These are phyloP conservation scores for Drosophila subsilvestris DNA, from an alignment of 2,888 invertebrate species.

Conservation along the genomic window DNA sequence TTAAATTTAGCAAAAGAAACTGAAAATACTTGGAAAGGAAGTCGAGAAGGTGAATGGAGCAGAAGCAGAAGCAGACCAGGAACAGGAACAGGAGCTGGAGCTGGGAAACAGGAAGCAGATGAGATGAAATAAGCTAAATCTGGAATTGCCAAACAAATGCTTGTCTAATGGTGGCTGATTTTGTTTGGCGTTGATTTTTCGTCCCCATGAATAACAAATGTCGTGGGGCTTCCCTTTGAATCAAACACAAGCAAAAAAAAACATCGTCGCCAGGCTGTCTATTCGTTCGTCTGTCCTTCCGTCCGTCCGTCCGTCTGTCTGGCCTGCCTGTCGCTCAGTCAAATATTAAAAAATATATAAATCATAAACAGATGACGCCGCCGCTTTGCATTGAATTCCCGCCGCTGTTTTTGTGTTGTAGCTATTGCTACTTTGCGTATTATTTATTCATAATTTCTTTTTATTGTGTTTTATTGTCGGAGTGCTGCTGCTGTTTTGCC, in stretches of 20 bases:
- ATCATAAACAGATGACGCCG: slow-evolving; percentile 75
- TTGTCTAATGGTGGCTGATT: slow-evolving; percentile 65
- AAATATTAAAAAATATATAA: slow-evolving; percentile 73
- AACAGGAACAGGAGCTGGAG: too few relatives aligned
- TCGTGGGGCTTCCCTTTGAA: background rate
- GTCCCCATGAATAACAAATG: slow-evolving; percentile 46
- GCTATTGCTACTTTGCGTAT: slow-evolving; percentile 65
- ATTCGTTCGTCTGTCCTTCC: slow-evolving; percentile 10
- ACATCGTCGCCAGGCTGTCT: slow-evolving; percentile 17
- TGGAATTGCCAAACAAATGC: slow-evolving; percentile 58
- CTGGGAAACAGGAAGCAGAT: slow-evolving; percentile 9
- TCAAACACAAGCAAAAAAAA: background rate
- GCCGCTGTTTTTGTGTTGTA: slow-evolving; percentile 15
- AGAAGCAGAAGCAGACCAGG: background rate
- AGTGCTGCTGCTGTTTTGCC: background rate
- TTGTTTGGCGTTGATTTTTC: slow-evolving; percentile 62
- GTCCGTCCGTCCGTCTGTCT: slow-evolving; percentile 21
- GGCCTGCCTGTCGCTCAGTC: slow-evolving; percentile 44
- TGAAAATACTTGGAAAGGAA: background rate
- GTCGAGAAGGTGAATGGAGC: slow-evolving; percentile 3
- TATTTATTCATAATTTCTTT: slow-evolving; percentile 78
- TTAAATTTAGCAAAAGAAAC: slow-evolving; percentile 65
- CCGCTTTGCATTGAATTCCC: slow-evolving; percentile 37
- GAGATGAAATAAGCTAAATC: slow-evolving; percentile 22
- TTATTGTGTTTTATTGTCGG: slow-evolving; percentile 75